Evolutionary conservation across 2,888 invertebrate species (phyloP).

Genomic region (Flabesymbios commensalis): DNA sequence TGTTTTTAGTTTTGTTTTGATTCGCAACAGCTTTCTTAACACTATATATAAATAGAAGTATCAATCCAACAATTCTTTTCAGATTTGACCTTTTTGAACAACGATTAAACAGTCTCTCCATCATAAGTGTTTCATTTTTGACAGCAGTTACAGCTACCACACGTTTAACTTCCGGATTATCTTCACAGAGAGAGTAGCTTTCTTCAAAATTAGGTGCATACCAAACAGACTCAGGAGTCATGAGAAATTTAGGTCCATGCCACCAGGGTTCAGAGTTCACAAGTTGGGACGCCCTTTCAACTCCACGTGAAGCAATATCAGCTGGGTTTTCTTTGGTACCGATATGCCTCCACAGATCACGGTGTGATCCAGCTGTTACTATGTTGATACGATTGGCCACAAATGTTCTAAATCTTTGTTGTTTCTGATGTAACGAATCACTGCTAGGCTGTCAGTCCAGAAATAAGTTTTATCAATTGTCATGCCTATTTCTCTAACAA

Average conservation of each 20-base stretch:
- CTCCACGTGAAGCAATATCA: constrained; percentile 16
- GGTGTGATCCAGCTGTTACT: not conserved
- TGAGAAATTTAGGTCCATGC: constrained; percentile 16
- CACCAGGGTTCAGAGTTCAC: not conserved
- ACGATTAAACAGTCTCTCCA: not conserved
- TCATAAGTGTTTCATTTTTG: not conserved
- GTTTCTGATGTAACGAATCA: constrained; percentile 23
- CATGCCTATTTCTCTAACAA: not conserved
- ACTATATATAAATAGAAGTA: not conserved
- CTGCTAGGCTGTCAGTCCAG: constrained; percentile 27
- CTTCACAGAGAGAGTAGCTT: not conserved
- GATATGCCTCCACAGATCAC: not conserved
- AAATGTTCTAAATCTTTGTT: constrained; percentile 19
- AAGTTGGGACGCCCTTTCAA: not conserved
- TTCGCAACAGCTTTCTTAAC: not conserved
- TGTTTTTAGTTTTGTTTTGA: no score
- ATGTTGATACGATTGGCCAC: constrained; percentile 23
- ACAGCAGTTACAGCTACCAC: not conserved
- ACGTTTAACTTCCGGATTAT: not conserved
- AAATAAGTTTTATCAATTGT: constrained; percentile 14
- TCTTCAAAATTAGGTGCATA: not conserved
- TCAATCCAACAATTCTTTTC: not conserved
- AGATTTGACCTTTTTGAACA: not conserved
- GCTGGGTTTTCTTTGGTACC: not conserved
- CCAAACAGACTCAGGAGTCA: constrained; percentile 8